Conservation (phyloP, 2,797 vertebrate genomes). For the Pangasius krempfi region DNA sequence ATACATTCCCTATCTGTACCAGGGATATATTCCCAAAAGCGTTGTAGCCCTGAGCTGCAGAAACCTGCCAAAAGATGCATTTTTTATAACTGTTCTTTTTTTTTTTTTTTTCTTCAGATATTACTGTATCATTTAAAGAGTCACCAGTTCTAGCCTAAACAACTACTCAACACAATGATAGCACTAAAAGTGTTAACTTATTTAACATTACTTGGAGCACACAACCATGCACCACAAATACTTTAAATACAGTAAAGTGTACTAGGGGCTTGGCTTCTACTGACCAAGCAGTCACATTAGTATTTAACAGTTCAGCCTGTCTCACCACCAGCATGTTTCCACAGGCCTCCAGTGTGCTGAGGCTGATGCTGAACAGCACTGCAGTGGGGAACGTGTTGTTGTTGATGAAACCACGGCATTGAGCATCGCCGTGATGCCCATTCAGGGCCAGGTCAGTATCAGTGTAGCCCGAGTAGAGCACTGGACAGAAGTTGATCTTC, state of each 20-base stretch:
- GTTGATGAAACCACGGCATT: constrained; percentile 94
- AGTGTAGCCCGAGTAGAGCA: constrained; percentile 95
- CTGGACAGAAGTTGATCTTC: constrained; percentile 98
- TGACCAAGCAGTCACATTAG: background rate
- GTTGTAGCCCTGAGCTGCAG: constrained; percentile 85
- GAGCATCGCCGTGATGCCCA: constrained; percentile 86
- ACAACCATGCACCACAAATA: background rate
- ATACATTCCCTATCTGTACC: constrained; percentile 95
- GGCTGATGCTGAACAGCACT: constrained; percentile 94
- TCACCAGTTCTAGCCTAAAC: background rate
- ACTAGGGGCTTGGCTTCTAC: background rate
- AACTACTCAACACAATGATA: background rate
- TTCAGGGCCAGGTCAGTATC: constrained; percentile 91
- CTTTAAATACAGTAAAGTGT: background rate
- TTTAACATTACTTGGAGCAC: background rate
- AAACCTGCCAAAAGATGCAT: constrained; percentile 79
- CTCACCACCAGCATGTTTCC: constrained; percentile 93
- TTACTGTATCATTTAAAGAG: background rate
- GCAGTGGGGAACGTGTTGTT: constrained; percentile 98
- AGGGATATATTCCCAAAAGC: constrained; percentile 90
- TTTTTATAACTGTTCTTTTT: too few species aligned
- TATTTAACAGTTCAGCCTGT: background rate
- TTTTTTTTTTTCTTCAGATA: too few species aligned
- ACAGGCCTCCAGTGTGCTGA: constrained; percentile 94
- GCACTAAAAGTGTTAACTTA: background rate